phyloP scores from a whole-genome alignment of 2,888 invertebrate species.

The Polyploca ridens region DNA sequence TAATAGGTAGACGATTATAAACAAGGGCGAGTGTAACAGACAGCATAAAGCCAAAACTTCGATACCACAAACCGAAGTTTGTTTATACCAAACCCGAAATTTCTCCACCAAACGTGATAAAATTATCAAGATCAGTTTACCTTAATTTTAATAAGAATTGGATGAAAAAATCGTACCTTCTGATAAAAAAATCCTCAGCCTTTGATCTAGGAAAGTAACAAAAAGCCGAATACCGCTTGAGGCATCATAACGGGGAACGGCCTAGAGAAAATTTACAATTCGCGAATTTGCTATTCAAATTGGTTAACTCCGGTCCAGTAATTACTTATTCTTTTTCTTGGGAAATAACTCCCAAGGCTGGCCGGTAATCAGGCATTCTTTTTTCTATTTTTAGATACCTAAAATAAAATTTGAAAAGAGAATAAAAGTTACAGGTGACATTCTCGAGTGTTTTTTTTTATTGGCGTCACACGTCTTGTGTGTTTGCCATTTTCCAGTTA shows the following conservation, averaged over 20 bases:
- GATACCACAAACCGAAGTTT: too few relatives aligned
- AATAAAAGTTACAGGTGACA: background rate
- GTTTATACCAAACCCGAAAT: too few relatives aligned
- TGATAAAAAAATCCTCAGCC: constrained; percentile 39
- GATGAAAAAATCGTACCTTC: constrained; percentile 32
- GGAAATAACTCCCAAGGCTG: constrained; percentile 30
- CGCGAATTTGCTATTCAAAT: constrained; percentile 57
- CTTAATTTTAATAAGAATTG: constrained; percentile 33
- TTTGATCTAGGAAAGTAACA: constrained; percentile 44
- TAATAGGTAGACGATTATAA: too few relatives aligned
- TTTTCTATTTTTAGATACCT: constrained; percentile 15
- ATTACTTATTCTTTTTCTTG: constrained; percentile 57
- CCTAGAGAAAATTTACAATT: constrained; percentile 47
- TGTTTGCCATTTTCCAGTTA: too few relatives aligned
- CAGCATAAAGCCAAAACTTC: too few relatives aligned
- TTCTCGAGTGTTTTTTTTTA: too few relatives aligned
- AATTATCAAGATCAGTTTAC: background rate
- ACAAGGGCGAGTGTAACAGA: too few relatives aligned
- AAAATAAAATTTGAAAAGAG: background rate
- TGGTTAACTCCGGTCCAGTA: constrained; percentile 50
- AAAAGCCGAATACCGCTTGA: constrained; percentile 29
- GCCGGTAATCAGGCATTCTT: constrained; percentile 31
- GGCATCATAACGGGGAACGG: constrained; percentile 21
- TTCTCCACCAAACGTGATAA: background rate
- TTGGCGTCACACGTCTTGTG: too few relatives aligned